Evolutionary conservation across 2,113 vertebrate genomes (phyloP), one percentile per base, ranked within the genome.

Genomic region (Nothobranchius furzeri): DNA sequence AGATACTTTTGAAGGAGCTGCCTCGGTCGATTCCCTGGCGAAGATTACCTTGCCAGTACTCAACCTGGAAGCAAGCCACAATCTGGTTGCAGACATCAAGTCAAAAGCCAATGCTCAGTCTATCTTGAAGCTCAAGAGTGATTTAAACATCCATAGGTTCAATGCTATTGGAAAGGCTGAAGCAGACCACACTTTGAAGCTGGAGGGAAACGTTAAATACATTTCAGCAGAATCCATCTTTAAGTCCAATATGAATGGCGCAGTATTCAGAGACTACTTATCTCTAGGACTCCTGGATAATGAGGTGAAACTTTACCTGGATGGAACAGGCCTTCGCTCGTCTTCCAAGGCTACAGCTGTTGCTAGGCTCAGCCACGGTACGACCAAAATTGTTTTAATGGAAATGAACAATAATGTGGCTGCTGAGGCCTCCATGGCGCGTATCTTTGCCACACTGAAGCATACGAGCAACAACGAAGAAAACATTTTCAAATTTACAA

Each of bases 61-160:
- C 50, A 92, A 73, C 74, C 68, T 94, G 2, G 93, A 94, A 79
- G 93, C 91, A 76, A 95, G 89, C 57, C 95, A 98, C 72, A 90
- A 95, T 57, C 90, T 98, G 64, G 87, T 74, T 63, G 95, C 92
- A 76, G 91, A 94, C 78, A 92, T 87, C 2, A 96, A 94, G 60
- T 82, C n/a, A n/a, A n/a, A n/a, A n/a, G n/a, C 90, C 43, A 93
- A 91, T 35, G 56, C 92, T 63, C 87, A 78, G 48, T 96, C 94
- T 43, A 91, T 71, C 12, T 72, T 95, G 43, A 93, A 85, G 59
- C 64, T 97, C 45, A 91, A 73, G 0, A 93, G 94, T 75, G 81
- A 92, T 74, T 92, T 95, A 47, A 91, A 90, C 80, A 64, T 89
- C 46, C 79, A 93, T 25, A 4, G 78, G 20, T 84, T 93, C 30